phyloP scores from a whole-genome alignment of 2,888 invertebrate genomes.

The Agrochola lychnidis region DNA sequence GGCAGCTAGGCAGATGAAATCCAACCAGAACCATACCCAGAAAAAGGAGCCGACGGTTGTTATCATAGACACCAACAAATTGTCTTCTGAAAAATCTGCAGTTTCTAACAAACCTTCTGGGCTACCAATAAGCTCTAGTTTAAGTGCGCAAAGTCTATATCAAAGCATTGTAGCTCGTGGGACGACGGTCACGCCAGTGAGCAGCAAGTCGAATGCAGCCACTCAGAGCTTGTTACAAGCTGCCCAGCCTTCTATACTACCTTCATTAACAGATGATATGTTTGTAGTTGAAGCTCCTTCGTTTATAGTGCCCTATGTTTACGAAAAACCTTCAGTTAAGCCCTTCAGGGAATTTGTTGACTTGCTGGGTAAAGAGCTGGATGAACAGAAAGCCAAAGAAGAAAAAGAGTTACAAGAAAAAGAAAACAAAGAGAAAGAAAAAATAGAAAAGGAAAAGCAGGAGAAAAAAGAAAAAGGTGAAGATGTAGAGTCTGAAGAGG shows the following conservation, averaged over 20 bases:
- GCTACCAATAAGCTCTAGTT: constrained; percentile 59
- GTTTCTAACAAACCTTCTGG: constrained; percentile 79
- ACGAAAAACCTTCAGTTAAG: constrained; percentile 96
- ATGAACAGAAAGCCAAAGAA: constrained; percentile 91
- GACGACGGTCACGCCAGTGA: constrained; percentile 84
- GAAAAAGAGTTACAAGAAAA: constrained; percentile 83
- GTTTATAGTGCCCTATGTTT: constrained; percentile 97
- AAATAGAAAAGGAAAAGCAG: constrained; percentile 78
- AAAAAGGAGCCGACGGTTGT: constrained; percentile 94
- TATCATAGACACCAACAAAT: constrained; percentile 94
- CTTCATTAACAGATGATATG: constrained; percentile 97
- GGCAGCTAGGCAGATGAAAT: constrained; percentile 89
- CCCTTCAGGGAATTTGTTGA: constrained; percentile 94
- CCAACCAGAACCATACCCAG: constrained; percentile 71
- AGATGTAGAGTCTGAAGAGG: constrained; percentile 75
- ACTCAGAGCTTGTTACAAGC: constrained; percentile 73
- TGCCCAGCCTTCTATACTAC: constrained; percentile 91
- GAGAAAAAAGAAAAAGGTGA: constrained; percentile 76
- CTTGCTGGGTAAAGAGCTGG: constrained; percentile 91
- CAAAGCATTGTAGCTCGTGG: constrained; percentile 86
- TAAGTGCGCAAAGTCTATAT: constrained; percentile 92
- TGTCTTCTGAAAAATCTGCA: constrained; percentile 91
- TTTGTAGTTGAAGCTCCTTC: constrained; percentile 98
- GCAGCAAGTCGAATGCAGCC: constrained; percentile 72
- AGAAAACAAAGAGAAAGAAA: constrained; percentile 77